Base-by-base conservation (phyloP, 2,797 vertebrate genomes). In the Taeniopygia guttata region DNA sequence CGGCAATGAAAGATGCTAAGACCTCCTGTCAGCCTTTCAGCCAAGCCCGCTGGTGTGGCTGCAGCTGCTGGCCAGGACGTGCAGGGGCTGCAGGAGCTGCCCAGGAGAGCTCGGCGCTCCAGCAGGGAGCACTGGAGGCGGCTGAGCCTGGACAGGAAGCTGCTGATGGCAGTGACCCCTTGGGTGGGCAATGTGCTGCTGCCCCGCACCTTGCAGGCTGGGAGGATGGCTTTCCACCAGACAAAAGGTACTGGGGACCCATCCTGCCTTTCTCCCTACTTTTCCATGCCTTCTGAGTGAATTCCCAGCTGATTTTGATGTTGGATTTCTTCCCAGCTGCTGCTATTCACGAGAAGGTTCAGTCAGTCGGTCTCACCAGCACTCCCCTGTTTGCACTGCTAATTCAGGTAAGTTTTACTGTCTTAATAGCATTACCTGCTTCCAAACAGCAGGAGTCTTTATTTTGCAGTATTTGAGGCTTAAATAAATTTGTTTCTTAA, bases 141-240 rank as follows among this genome's bases (percentile, higher is more conserved):
- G 10, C 56, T 95, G 38, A 93, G 63, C 8, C 64, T 98, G 11
- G 81, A 95, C 45, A 97, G 96, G 36, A 90, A 94, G 52, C 98
- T 99, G 14, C 97, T 98, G 64, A 64, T 97, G 43, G 98, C 98
- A 0, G 92, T 99, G 59, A 96, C 96, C 1, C 98, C 98, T 0
- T 99, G 99, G 99, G 96, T 99, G 62, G 99, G 99, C 2, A 97
- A 99, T 2, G 72, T 98, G 32, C 77, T 98, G 30, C 84, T 98
- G 54, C 96, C 96, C 5, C 48, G 85, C 56, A 18, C 87, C n/a
- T 13, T 92, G 30, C 66, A 40, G 2, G 11, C 84, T 21, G 93
- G 46, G 29, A 95, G 20, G 62, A 76, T 80, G 20, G 12, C 78
- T 18, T 40, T 76, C 22, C 27, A 10, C 21, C 81, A 59, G 10